These are phyloP conservation scores for Rhinoraja longicauda DNA, from an alignment of 2,797 vertebrate genomes.

Conservation along the genomic window DNA sequence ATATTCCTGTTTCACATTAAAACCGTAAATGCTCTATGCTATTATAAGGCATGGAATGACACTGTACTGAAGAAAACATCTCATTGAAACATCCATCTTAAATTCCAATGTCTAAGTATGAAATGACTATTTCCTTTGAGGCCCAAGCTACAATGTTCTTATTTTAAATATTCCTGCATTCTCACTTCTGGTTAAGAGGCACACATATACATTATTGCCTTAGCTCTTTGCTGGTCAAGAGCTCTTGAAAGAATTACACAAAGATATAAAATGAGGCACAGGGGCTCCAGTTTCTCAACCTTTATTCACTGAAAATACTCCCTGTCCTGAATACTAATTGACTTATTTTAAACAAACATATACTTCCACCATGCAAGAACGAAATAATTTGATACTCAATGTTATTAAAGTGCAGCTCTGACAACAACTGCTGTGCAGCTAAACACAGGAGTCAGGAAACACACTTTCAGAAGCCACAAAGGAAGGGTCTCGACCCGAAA, in stretches of 20 bases:
- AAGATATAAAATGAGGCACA: not conserved
- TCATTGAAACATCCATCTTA: not conserved
- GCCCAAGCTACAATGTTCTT: not conserved
- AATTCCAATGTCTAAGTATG: not conserved
- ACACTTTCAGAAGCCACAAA: no score
- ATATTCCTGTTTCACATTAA: not conserved
- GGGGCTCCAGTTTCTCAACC: not conserved
- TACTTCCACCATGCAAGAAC: not conserved
- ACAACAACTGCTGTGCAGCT: not conserved
- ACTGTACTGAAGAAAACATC: not conserved
- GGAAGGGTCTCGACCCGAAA: no score
- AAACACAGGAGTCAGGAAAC: not conserved
- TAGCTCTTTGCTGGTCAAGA: not conserved
- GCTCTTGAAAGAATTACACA: not conserved
- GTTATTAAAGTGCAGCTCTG: not conserved
- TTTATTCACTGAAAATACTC: not conserved
- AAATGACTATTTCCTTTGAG: not conserved
- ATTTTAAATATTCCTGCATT: not conserved
- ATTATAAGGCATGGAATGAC: not conserved
- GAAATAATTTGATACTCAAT: not conserved
- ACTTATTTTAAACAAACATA: not conserved
- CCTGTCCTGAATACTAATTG: not conserved
- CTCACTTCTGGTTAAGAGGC: not conserved
- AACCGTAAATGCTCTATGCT: not conserved
- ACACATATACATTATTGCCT: not conserved